Base-by-base conservation (phyloP, 2,113 vertebrate species). In the Pampusana beccarii region DNA sequence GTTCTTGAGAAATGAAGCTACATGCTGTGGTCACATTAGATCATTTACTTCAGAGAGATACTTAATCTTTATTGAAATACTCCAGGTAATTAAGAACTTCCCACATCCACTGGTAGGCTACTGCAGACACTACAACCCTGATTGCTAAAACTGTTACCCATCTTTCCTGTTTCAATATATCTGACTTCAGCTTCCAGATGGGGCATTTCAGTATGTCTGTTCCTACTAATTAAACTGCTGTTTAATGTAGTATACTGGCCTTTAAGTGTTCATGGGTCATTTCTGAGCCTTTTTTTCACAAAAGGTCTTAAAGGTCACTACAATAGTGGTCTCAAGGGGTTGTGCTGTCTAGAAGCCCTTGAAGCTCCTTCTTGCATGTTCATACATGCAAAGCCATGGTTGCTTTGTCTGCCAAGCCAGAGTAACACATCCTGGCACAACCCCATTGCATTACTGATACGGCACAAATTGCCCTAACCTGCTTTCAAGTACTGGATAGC, bases 11-110 rank as follows among this genome's bases (percentile, higher is more conserved):
- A 92, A 66, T 19, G 44, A 81, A 84, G 57, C 54, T 79, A 66
- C 53, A 58, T 65, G 40, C 42, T 91, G 74, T 69, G 84, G 78
- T 82, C 79, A 69, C 67, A 62, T 73, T 51, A 85, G n/a, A 80
- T 60, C 3, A 62, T 73, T 70, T 54, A 61, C 40, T 91, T 95
- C 56, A 77, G 50, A 82, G 91, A 85, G 62, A 34, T n/a, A 80
- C 36, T 85, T 65, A 87, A 82, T 58, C 44, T 57, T 80, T 54
- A 50, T 61, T 73, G 70, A 92, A 91, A 80, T 75, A 91, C n/a
- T 90, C 34, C 50, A 88, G 46, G 84, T 91, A 80, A 95, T 92
- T 91, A 88, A 66, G 46, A 75, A 69, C 50, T 85, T 80, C 5
- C 70, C 86, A 54, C 54, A 82, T 79, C 61, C 2, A 0, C 66